Conservation (phyloP, 53 echinoderm and acorn worm genomes). For the Arbacia lixula region DNA sequence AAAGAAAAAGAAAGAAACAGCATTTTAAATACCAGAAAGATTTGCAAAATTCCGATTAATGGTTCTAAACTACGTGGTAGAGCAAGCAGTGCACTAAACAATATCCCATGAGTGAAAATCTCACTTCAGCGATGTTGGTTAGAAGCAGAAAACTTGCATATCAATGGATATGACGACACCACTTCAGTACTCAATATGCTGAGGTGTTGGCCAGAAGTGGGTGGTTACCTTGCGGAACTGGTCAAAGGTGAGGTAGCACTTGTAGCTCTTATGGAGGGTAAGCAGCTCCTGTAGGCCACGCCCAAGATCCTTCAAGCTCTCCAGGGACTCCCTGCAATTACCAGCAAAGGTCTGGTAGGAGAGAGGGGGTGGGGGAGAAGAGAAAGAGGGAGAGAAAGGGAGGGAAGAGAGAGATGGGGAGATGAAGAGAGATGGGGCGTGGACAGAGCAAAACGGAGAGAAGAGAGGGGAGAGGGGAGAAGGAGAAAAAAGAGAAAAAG, state of each 20-base stretch:
- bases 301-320: slow-evolving; percentile 69
- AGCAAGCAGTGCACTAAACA: too few relatives aligned
- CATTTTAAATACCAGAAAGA: too few relatives aligned
- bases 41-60: too few relatives aligned
- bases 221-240: slow-evolving; percentile 87
- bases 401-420: not conserved
- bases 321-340: slow-evolving; percentile 63
- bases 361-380: not conserved
- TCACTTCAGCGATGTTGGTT: too few relatives aligned
- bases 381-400: not conserved
- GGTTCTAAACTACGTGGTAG: too few relatives aligned
- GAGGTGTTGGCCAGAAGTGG: too few relatives aligned
- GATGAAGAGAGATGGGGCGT: not conserved
- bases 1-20: too few relatives aligned
- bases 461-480: not conserved
- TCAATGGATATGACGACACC: too few relatives aligned
- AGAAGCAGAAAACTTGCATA: too few relatives aligned
- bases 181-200: too few relatives aligned
- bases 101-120: too few relatives aligned
- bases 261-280: slow-evolving; percentile 75
- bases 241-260: slow-evolving; percentile 79
- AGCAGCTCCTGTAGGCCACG: slow-evolving; percentile 72
- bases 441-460: not conserved
- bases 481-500: not conserved
- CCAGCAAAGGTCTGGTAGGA: not conserved